phyloP scores from a whole-genome alignment of 1,140 invertebrate species.

The Meloidogyne hapla region DNA sequence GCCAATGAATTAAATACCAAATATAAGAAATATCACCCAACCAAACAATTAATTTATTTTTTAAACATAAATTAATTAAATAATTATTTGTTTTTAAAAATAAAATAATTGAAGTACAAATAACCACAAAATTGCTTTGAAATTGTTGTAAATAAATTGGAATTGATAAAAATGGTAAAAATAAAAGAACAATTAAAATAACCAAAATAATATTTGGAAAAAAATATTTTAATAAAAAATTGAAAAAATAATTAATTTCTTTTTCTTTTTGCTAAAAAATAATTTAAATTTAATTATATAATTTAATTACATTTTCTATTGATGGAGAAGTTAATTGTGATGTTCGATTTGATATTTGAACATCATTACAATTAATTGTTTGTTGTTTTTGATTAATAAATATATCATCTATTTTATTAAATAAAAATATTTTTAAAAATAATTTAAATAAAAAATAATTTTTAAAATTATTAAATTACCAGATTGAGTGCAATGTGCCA shows the following conservation, averaged over 20 bases:
- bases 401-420: too few species aligned
- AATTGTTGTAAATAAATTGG: constrained; percentile 11
- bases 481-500: neutral
- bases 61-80: constrained; percentile 12
- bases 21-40: constrained; percentile 27
- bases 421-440: too few species aligned
- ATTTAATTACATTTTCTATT: neutral
- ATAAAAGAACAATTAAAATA: constrained; percentile 2
- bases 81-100: constrained; percentile 2
- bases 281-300: too few species aligned
- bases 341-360: neutral
- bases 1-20: constrained; percentile 27
- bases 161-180: neutral
- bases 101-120: constrained; percentile 14
- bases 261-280: too few species aligned
- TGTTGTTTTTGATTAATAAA: neutral
- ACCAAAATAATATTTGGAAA: neutral
- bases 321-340: neutral
- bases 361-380: neutral
- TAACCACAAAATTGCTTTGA: constrained; percentile 9
- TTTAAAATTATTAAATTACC: neutral
- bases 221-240: neutral
- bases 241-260: neutral
- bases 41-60: constrained; percentile 9
- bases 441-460: too few species aligned